Conservation (phyloP, 2,113 vertebrate genomes). For the Pterocles gutturalis region DNA sequence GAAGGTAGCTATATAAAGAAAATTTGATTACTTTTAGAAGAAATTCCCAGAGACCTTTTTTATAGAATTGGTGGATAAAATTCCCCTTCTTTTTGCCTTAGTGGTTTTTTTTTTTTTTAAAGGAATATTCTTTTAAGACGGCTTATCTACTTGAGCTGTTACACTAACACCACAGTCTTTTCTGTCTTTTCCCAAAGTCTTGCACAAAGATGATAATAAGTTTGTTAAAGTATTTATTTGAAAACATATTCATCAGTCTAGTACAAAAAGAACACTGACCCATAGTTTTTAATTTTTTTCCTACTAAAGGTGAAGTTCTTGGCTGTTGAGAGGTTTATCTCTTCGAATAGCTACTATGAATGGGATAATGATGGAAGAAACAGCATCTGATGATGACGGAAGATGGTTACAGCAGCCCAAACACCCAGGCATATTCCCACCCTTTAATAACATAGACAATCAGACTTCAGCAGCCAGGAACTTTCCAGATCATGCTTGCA, state of each 20-base stretch:
- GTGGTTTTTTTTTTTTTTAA: neutral
- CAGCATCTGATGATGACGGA: too few relatives aligned
- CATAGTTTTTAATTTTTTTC: neutral
- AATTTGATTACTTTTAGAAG: conserved; percentile 6
- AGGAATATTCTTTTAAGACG: neutral
- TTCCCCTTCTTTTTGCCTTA: neutral
- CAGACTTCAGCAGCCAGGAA: neutral
- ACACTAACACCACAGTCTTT: neutral
- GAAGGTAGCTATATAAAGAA: conserved; percentile 16
- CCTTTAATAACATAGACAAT: neutral
- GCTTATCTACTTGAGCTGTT: neutral
- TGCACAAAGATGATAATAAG: neutral
- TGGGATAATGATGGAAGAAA: too few relatives aligned
- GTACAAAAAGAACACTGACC: neutral
- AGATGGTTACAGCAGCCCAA: neutral
- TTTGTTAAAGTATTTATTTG: neutral
- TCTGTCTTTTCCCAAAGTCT: neutral
- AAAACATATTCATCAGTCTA: neutral
- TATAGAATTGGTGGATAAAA: neutral
- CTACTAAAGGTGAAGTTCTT: neutral
- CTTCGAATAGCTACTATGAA: neutral
- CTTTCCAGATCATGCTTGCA: neutral
- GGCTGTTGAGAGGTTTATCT: neutral
- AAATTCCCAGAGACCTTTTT: neutral
- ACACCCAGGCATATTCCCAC: neutral